phyloP scores from a whole-genome alignment of 2,888 invertebrate genomes.

The Nephrocerus scutellatus region DNA sequence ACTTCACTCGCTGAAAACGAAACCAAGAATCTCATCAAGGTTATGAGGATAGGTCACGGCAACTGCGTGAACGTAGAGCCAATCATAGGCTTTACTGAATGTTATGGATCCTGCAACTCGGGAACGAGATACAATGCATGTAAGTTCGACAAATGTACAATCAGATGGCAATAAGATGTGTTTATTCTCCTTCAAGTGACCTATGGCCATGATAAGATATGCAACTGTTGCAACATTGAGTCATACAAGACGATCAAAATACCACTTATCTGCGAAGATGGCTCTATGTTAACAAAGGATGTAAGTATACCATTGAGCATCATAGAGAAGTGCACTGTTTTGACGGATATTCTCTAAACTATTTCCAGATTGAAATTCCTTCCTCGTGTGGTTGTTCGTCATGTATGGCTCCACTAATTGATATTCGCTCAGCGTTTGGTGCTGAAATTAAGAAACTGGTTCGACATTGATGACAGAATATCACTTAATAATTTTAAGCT shows the following conservation, averaged over 20 bases:
- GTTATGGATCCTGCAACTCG: constrained; percentile 64
- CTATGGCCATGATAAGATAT: constrained; percentile 52
- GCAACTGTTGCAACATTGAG: constrained; percentile 55
- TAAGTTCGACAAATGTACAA: constrained; percentile 40
- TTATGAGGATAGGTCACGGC: constrained; percentile 51
- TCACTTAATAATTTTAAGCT: no score
- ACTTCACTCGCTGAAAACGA: constrained; percentile 49
- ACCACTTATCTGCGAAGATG: constrained; percentile 49
- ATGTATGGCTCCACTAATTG: no score
- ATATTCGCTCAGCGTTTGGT: no score
- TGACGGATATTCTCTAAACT: not conserved
- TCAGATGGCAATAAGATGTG: no score
- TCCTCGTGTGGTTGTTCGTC: constrained; percentile 36
- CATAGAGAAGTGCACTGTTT: no score
- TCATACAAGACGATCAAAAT: constrained; percentile 35
- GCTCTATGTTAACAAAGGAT: constrained; percentile 29
- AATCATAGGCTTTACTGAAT: constrained; percentile 60
- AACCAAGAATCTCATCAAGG: constrained; percentile 56
- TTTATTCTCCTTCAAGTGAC: constrained; percentile 46
- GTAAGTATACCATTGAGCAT: no score
- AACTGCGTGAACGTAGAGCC: constrained; percentile 58
- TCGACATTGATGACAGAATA: no score
- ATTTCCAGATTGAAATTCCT: constrained; percentile 36
- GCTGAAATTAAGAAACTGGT: no score
- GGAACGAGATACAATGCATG: constrained; percentile 61